These are phyloP conservation scores for Prorops nasuta DNA, from an alignment of 1,140 invertebrate species.

Conservation along the genomic window DNA sequence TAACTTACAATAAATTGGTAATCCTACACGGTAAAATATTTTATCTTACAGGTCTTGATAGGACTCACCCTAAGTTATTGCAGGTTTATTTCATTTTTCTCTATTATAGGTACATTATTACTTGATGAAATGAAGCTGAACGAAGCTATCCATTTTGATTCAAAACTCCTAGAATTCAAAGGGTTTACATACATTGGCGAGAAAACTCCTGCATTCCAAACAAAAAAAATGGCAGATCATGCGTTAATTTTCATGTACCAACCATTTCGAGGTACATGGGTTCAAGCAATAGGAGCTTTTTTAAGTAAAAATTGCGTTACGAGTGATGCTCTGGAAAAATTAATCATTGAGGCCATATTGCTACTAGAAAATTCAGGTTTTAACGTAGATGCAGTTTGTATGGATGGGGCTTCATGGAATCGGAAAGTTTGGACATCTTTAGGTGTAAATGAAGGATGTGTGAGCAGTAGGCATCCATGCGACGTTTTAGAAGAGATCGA, in stretches of 20 bases:
- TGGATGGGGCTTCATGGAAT: constrained; percentile 25
- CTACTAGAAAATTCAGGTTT: constrained; percentile 21
- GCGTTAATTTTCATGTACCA: constrained; percentile 35
- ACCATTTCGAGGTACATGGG: constrained; percentile 27
- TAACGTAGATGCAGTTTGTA: constrained; percentile 18
- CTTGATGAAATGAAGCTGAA: background rate
- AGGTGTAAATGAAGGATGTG: constrained; percentile 5
- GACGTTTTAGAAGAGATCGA: no score
- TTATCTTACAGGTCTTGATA: background rate
- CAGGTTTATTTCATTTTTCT: background rate
- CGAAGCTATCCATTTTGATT: constrained; percentile 15
- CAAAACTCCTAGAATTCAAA: constrained; percentile 11
- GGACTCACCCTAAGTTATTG: background rate
- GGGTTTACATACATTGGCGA: constrained; percentile 28
- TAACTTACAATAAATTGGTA: no score
- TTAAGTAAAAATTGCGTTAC: constrained; percentile 24
- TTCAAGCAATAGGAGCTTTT: constrained; percentile 29
- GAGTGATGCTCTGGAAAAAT: constrained; percentile 22
- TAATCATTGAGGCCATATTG: constrained; percentile 25
- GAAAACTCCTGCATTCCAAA: constrained; percentile 24
- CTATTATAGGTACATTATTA: background rate
- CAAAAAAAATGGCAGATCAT: constrained; percentile 27
- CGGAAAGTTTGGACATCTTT: constrained; percentile 21
- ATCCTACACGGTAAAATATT: background rate
- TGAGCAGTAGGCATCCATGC: constrained; percentile 11